Evolutionary conservation across 2,113 vertebrate species (phyloP).

Genomic region (Gasterosteus aculeatus): DNA sequence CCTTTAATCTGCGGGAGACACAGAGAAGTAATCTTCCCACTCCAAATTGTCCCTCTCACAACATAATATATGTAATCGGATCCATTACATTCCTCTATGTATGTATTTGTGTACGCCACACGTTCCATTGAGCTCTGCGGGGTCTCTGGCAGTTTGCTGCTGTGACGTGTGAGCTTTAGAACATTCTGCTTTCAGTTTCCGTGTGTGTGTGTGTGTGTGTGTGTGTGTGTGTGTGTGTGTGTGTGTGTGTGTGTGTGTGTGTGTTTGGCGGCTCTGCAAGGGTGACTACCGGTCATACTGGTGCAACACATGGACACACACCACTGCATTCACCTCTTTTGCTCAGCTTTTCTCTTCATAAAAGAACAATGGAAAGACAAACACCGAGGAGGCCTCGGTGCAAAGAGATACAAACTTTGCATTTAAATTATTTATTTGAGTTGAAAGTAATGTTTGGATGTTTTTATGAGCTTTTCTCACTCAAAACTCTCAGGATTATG

Average conservation of each 20-base stretch:
- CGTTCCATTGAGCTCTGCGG: constrained; percentile 17
- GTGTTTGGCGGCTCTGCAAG: constrained; percentile 14
- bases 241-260: constrained; percentile 7
- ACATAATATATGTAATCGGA: neutral
- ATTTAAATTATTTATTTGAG: constrained; percentile 11
- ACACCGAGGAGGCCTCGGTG: constrained; percentile 4
- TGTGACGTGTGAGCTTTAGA: constrained; percentile 50
- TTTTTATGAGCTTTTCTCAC: neutral
- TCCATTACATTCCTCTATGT: neutral
- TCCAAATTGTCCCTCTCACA: neutral
- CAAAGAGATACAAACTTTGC: neutral
- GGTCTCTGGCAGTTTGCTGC: constrained; percentile 20
- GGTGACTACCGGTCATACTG: constrained; percentile 46
- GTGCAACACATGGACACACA: constrained; percentile 16
- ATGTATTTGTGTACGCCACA: too few species aligned
- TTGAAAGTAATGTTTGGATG: neutral
- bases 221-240: constrained; percentile 10
- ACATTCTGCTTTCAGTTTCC: constrained; percentile 43
- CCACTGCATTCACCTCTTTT: constrained; percentile 30
- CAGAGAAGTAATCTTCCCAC: neutral
- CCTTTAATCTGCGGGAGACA: neutral
- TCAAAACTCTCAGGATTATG: neutral
- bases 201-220: constrained; percentile 9
- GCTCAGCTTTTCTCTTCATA: constrained; percentile 34
- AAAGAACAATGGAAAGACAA: constrained; percentile 39